phyloP scores from a whole-genome alignment of 2,113 vertebrate species.

The Dinomys branickii region DNA sequence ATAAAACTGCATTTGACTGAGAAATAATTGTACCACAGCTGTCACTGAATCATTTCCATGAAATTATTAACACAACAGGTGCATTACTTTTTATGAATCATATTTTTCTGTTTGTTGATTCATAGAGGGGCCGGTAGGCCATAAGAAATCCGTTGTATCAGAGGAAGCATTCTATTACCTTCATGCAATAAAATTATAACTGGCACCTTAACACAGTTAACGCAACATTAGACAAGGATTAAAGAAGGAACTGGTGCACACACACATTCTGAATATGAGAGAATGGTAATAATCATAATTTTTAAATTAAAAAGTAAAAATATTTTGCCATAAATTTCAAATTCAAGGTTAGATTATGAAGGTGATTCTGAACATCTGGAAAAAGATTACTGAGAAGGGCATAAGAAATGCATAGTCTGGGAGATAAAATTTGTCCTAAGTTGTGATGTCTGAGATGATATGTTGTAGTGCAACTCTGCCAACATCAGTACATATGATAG shows the following conservation, averaged over 20 bases:
- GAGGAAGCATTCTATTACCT: conserved; percentile 64
- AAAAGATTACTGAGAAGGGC: conserved; percentile 43
- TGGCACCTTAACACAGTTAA: conserved; percentile 59
- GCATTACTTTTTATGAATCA: conserved; percentile 82
- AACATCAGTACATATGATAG: neutral
- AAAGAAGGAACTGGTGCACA: conserved; percentile 74
- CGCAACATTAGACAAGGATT: conserved; percentile 69
- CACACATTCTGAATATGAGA: conserved; percentile 73
- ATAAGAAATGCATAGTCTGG: neutral
- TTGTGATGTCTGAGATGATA: neutral
- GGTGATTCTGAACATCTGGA: conserved; percentile 45
- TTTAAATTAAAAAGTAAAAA: conserved; percentile 64
- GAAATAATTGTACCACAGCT: conserved; percentile 77
- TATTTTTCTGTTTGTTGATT: conserved; percentile 68
- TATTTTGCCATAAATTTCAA: conserved; percentile 44
- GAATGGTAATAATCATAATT: conserved; percentile 45
- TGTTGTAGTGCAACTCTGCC: neutral
- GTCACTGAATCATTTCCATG: conserved; percentile 74
- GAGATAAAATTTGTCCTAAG: neutral
- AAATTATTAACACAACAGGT: conserved; percentile 77
- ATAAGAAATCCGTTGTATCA: conserved; percentile 60
- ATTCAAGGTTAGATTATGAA: conserved; percentile 2
- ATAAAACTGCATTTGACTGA: conserved; percentile 81
- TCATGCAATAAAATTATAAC: conserved; percentile 48
- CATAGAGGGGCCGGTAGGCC: conserved; percentile 67